Evolutionary conservation across 1,140 invertebrate species (phyloP).

Genomic region (Aphis craccivora): DNA sequence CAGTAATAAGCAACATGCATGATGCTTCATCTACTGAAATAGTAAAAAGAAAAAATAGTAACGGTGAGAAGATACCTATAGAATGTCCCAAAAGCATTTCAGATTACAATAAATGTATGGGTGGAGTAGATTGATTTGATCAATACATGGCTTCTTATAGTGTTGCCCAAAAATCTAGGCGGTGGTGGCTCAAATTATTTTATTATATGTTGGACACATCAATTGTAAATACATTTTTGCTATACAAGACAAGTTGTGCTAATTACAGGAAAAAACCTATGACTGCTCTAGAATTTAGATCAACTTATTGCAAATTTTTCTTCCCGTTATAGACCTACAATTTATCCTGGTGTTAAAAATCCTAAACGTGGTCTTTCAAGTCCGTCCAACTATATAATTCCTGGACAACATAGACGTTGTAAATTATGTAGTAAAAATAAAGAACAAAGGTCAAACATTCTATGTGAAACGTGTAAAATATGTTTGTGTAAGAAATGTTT

Average conservation of each 20-base stretch:
- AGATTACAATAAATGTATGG: conserved; percentile 19
- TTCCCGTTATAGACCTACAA: no score
- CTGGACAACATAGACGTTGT: no score
- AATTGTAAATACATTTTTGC: not conserved
- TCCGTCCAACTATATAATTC: no score
- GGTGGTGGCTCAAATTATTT: not conserved
- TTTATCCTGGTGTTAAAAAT: no score
- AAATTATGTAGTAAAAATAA: no score
- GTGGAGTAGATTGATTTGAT: not conserved
- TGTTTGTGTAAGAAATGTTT: no score
- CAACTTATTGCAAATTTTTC: no score
- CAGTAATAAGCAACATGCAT: conserved; percentile 4
- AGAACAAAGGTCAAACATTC: no score
- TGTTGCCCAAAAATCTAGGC: not conserved
- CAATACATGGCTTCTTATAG: not conserved
- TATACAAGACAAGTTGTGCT: not conserved
- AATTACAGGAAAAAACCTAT: no score
- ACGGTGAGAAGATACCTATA: not conserved
- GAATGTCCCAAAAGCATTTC: not conserved
- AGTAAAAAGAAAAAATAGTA: conserved; percentile 2
- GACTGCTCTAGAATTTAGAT: no score
- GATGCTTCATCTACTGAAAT: not conserved
- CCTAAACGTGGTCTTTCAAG: no score
- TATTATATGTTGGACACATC: not conserved
- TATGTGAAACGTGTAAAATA: no score